Conservation (phyloP, 2,888 invertebrate genomes). For the Phyllotreta cruciferae region DNA sequence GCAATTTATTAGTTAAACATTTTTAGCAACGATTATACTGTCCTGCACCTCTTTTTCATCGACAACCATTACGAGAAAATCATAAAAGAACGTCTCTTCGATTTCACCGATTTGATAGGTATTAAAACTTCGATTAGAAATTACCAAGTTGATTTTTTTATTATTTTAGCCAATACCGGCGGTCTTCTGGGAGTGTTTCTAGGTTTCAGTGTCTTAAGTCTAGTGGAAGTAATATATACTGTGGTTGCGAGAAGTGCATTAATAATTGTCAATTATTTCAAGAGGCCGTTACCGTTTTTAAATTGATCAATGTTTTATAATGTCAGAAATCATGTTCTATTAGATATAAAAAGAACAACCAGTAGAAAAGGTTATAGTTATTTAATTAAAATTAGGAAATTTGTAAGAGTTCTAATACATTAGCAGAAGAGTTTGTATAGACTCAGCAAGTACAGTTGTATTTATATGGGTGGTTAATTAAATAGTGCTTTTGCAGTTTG, state of each 20-base stretch:
- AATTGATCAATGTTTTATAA: neutral
- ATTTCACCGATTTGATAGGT: slow-evolving; percentile 80
- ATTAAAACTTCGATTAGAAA: slow-evolving; percentile 34
- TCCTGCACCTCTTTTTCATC: slow-evolving; percentile 55
- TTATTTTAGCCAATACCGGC: slow-evolving; percentile 72
- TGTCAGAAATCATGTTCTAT: neutral
- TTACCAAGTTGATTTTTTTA: slow-evolving; percentile 16
- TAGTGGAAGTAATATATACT: slow-evolving; percentile 57
- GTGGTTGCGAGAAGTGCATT: slow-evolving; percentile 57
- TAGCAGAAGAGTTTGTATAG: too few relatives aligned
- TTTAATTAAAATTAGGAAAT: too few relatives aligned
- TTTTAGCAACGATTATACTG: slow-evolving; percentile 40
- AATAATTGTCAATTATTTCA: slow-evolving; percentile 2
- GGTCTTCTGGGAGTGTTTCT: slow-evolving; percentile 78
- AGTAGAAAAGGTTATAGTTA: too few relatives aligned
- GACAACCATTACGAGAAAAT: slow-evolving; percentile 72
- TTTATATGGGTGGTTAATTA: too few relatives aligned
- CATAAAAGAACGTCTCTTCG: slow-evolving; percentile 76
- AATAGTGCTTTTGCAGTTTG: too few relatives aligned
- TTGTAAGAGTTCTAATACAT: too few relatives aligned
- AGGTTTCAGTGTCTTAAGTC: slow-evolving; percentile 76
- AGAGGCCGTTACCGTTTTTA: slow-evolving; percentile 5
- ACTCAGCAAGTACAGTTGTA: too few relatives aligned
- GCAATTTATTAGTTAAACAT: neutral
- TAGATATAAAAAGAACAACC: too few relatives aligned